Percentiles rank a stretch among this genome's conserved stretches.
These are phyloP conservation scores for Neogobius melanostomus DNA, from an alignment of 2,113 vertebrate genomes.

Conservation along the genomic window DNA sequence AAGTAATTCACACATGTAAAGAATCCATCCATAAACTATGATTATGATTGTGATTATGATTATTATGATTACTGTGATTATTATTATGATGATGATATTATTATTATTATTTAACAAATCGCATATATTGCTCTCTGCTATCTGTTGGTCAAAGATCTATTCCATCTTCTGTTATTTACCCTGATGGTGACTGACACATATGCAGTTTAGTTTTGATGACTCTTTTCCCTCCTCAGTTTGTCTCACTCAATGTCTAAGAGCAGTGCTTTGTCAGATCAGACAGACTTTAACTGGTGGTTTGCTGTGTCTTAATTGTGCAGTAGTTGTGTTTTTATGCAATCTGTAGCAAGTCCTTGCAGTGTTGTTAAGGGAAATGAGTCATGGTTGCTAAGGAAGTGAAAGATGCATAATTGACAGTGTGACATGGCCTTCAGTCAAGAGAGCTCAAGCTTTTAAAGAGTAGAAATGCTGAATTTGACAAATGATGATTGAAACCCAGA, in stretches of 20 bases:
- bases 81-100: too few relatives aligned
- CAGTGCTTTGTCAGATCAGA: neutral
- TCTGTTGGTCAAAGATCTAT: too few relatives aligned
- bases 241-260: neutral
- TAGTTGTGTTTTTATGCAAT: conserved; percentile 50
- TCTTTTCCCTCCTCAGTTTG: neutral
- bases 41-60: too few relatives aligned
- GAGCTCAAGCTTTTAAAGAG: conserved; percentile 18
- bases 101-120: too few relatives aligned
- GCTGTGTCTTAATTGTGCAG: conserved; percentile 31
- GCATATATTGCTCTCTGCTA: too few relatives aligned
- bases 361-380: conserved; percentile 77
- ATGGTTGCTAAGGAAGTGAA: conserved; percentile 78
- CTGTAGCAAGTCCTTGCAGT: conserved; percentile 43
- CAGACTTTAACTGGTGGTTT: neutral
- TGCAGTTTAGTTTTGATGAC: neutral
- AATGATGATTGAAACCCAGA: conserved; percentile 4
- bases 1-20: too few relatives aligned
- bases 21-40: too few relatives aligned
- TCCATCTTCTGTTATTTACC: too few relatives aligned
- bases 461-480: conserved; percentile 6
- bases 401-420: conserved; percentile 64
- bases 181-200: too few relatives aligned
- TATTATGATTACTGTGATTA: too few relatives aligned
- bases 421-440: conserved; percentile 56